Conservation (phyloP, 2,888 invertebrate genomes). For the Ornithoptera alexandrae region DNA sequence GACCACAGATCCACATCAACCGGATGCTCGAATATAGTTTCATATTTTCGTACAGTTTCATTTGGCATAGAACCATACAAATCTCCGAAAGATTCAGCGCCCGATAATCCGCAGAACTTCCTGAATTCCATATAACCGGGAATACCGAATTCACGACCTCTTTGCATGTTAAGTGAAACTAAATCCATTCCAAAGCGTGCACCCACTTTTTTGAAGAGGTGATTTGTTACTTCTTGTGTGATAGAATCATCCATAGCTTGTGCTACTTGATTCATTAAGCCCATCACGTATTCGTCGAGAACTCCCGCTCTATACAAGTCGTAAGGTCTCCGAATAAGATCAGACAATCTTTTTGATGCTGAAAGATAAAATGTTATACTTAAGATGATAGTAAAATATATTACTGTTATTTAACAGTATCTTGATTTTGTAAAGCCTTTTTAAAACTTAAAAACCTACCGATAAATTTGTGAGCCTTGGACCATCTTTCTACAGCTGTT, state of each 20-base stretch:
- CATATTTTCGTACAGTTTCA: slow-evolving; percentile 89
- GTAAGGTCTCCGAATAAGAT: slow-evolving; percentile 92
- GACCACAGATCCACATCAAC: slow-evolving; percentile 97
- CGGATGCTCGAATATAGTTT: slow-evolving; percentile 92
- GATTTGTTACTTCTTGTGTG: slow-evolving; percentile 94
- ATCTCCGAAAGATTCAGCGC: slow-evolving; percentile 88
- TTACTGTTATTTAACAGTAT: neutral
- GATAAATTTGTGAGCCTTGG: slow-evolving; percentile 96
- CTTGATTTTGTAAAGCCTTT: neutral
- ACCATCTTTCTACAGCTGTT: slow-evolving; percentile 95
- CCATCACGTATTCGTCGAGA: slow-evolving; percentile 95
- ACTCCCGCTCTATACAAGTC: slow-evolving; percentile 95
- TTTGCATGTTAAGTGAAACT: slow-evolving; percentile 95
- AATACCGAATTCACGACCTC: slow-evolving; percentile 94
- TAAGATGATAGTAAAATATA: neutral
- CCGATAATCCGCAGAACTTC: slow-evolving; percentile 92
- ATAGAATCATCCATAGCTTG: slow-evolving; percentile 97
- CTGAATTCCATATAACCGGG: slow-evolving; percentile 96
- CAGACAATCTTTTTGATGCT: slow-evolving; percentile 92
- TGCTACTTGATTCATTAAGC: slow-evolving; percentile 95
- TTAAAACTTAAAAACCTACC: slow-evolving; percentile 73
- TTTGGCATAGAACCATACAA: slow-evolving; percentile 93
- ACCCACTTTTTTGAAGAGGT: slow-evolving; percentile 91
- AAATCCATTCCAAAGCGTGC: slow-evolving; percentile 92
- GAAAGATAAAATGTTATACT: slow-evolving; percentile 5